These are phyloP conservation scores for Ploceus nigricollis DNA, from an alignment of 2,113 vertebrate genomes.

Conservation along the genomic window DNA sequence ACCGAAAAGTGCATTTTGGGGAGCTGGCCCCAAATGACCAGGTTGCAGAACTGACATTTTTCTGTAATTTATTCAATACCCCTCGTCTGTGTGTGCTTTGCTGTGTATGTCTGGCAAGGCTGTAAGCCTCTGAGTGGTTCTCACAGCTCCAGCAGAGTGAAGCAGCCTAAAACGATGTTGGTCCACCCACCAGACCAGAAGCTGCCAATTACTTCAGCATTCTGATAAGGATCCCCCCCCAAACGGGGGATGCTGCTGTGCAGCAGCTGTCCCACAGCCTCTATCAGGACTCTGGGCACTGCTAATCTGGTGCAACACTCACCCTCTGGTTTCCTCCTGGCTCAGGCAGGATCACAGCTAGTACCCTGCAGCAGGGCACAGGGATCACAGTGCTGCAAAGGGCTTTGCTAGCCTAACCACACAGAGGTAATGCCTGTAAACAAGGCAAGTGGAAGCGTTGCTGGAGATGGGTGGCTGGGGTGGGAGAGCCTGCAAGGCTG, in stretches of 20 bases:
- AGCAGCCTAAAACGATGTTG: neutral
- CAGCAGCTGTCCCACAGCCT: neutral
- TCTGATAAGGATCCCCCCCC: neutral
- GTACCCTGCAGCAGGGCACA: neutral
- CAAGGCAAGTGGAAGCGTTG: neutral
- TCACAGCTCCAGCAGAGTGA: neutral
- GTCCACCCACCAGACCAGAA: neutral
- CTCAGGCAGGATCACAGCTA: neutral
- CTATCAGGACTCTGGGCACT: fast-evolving
- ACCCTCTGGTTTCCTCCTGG: constrained; percentile 17
- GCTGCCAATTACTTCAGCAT: neutral
- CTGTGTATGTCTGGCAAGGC: neutral
- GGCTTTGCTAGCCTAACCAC: neutral
- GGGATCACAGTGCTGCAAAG: fast-evolving
- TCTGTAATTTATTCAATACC: neutral
- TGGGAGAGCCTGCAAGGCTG: neutral
- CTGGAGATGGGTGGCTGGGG: neutral
- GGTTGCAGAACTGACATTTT: neutral
- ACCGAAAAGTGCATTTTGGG: neutral
- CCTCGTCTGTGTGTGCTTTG: neutral
- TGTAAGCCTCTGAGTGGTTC: neutral
- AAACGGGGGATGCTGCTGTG: fast-evolving
- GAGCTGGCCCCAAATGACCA: neutral
- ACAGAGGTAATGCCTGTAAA: neutral
- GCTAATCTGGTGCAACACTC: constrained; percentile 45